phyloP scores from a whole-genome alignment of 2,797 vertebrate species.

The Ptychobarbus kaznakovi region DNA sequence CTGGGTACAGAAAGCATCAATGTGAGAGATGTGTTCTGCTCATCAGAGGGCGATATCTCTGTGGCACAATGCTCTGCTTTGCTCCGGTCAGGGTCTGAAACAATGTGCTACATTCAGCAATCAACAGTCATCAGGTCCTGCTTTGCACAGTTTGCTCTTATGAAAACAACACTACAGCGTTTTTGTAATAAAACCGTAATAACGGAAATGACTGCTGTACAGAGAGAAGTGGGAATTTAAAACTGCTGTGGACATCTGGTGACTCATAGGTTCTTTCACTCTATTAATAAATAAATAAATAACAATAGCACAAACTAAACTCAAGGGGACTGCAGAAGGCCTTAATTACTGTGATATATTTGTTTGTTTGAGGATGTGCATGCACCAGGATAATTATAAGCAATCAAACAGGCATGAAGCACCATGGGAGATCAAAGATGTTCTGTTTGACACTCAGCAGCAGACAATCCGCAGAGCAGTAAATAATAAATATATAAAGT shows the following conservation, averaged over 20 bases:
- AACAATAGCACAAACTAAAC: constrained; percentile 24
- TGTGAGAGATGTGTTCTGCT: constrained; percentile 51
- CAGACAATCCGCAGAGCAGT: background rate
- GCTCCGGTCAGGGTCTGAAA: constrained; percentile 33
- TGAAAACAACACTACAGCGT: constrained; percentile 36
- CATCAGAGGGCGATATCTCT: constrained; percentile 57
- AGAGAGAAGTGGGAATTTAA: constrained; percentile 32
- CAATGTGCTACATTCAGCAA: constrained; percentile 40
- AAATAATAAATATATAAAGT: background rate
- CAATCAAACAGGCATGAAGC: constrained; percentile 36
- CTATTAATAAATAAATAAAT: constrained; percentile 34
- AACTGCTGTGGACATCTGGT: constrained; percentile 4
- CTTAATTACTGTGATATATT: constrained; percentile 38
- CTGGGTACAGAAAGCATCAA: constrained; percentile 39
- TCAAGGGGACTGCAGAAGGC: constrained; percentile 13
- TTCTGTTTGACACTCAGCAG: background rate
- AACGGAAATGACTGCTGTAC: constrained; percentile 14
- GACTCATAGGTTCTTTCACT: constrained; percentile 36
- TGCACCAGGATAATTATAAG: constrained; percentile 39
- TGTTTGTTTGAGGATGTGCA: constrained; percentile 41
- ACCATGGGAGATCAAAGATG: constrained; percentile 37
- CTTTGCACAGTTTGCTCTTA: constrained; percentile 28
- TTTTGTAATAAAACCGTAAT: constrained; percentile 47
- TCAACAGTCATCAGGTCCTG: constrained; percentile 36
- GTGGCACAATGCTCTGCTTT: constrained; percentile 57